phyloP scores from a whole-genome alignment of 2,113 vertebrate species.

The Rafetus swinhoei region DNA sequence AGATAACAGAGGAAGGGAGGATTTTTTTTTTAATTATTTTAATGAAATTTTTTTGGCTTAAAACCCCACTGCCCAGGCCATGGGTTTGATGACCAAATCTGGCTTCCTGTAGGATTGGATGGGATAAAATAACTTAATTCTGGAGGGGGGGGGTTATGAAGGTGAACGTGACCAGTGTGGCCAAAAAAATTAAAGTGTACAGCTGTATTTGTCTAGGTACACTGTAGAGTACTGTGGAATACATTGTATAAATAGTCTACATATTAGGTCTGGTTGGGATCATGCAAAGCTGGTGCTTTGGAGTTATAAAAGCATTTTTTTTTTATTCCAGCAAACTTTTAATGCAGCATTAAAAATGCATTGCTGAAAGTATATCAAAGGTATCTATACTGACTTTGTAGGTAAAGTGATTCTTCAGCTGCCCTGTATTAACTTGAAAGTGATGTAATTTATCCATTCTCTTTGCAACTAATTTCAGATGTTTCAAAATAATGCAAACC shows the following conservation, averaged over 20 bases:
- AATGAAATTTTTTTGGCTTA: not conserved
- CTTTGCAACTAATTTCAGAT: constrained; percentile 38
- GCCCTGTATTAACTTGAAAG: constrained; percentile 70
- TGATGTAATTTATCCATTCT: constrained; percentile 57
- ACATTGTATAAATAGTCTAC: constrained; percentile 89
- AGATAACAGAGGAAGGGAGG: not conserved
- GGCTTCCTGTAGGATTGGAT: constrained; percentile 6
- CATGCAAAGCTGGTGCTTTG: constrained; percentile 66
- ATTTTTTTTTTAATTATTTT: not conserved
- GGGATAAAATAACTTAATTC: constrained; percentile 17
- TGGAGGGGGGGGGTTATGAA: not conserved
- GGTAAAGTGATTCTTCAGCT: constrained; percentile 71
- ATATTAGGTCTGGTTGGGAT: constrained; percentile 58
- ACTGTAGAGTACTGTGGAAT: constrained; percentile 94
- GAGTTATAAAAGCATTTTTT: constrained; percentile 55
- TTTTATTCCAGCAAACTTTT: constrained; percentile 24
- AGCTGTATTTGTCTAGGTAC: constrained; percentile 83
- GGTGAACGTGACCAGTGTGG: constrained; percentile 44
- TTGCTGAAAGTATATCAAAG: not conserved
- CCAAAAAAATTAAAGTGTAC: constrained; percentile 73
- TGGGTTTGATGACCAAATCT: constrained; percentile 39
- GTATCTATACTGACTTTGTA: constrained; percentile 70
- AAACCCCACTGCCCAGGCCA: constrained; percentile 5
- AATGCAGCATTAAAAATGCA: constrained; percentile 22
- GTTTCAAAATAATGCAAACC: constrained; percentile 29